These are phyloP conservation scores for Platichthys stellatus DNA, from an alignment of 2,113 vertebrate genomes.

Conservation along the genomic window DNA sequence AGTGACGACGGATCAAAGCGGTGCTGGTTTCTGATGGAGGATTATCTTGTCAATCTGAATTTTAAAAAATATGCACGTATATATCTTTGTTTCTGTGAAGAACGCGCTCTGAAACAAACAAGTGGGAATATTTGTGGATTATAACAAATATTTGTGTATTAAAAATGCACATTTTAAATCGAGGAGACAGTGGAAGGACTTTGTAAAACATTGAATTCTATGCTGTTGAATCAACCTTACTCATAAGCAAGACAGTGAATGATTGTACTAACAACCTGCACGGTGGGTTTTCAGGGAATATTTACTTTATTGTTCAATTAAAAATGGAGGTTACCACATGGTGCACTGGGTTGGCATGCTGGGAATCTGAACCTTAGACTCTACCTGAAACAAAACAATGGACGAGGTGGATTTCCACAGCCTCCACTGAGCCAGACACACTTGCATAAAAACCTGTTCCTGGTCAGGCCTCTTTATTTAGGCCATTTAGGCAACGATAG, in stretches of 20 bases:
- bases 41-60: not conserved
- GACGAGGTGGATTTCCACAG: not conserved
- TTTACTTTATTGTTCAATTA: too few relatives aligned
- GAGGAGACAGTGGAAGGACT: too few relatives aligned
- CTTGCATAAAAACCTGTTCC: not conserved
- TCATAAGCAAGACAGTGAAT: too few relatives aligned
- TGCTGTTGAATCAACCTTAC: too few relatives aligned
- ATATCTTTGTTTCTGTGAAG: not conserved
- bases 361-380: not conserved
- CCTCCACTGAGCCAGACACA: not conserved
- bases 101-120: not conserved
- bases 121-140: not conserved
- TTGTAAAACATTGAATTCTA: too few relatives aligned
- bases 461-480: not conserved
- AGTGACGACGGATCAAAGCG: slow-evolving; percentile 13
- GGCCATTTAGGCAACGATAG: not conserved
- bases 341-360: not conserved
- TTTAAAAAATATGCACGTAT: not conserved
- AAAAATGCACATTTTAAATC: too few relatives aligned
- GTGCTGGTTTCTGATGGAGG: not conserved
- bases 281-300: too few relatives aligned
- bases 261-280: too few relatives aligned
- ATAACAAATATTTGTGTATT: too few relatives aligned
- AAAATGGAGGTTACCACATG: too few relatives aligned
- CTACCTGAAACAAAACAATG: not conserved